Percentiles rank a stretch among this genome's conserved stretches.
These are phyloP conservation scores for Onychostoma macrolepis DNA, from an alignment of 2,113 vertebrate genomes.

Conservation along the genomic window DNA sequence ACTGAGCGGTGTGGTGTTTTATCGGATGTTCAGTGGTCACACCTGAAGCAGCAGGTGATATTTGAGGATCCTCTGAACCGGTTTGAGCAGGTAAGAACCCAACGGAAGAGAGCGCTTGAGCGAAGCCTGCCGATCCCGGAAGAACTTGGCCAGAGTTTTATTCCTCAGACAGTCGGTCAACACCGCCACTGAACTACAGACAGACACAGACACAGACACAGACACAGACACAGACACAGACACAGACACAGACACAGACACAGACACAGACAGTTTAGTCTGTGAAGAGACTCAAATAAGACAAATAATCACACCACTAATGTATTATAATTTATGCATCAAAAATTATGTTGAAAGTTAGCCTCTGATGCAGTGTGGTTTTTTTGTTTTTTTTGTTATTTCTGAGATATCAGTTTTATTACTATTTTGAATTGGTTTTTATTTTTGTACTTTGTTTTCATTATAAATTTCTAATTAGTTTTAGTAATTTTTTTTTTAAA, in stretches of 20 bases:
- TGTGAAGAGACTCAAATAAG: not conserved
- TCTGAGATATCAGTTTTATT: not conserved
- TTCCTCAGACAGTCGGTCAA: constrained; percentile 93
- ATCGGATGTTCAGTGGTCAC: constrained; percentile 24
- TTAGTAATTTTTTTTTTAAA: not conserved
- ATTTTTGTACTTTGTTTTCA: not conserved
- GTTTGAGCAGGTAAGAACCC: constrained; percentile 94
- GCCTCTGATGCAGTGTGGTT: not conserved
- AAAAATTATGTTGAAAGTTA: not conserved
- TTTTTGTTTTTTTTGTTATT: not conserved
- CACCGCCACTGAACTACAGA: constrained; percentile 86
- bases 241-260: no score
- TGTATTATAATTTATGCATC: not conserved
- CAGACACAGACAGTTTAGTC: not conserved
- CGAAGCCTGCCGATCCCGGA: constrained; percentile 88
- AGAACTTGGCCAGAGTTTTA: constrained; percentile 90
- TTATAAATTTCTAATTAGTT: no score
- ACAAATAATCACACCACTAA: not conserved
- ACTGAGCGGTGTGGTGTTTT: not conserved
- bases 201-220: no score
- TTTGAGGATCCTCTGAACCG: constrained; percentile 96
- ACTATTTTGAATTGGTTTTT: no score
- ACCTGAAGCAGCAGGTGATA: constrained; percentile 97
- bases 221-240: no score
- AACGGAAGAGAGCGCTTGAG: constrained; percentile 87